These are phyloP conservation scores for Euphydryas editha DNA, from an alignment of 2,888 invertebrate species.

Conservation along the genomic window DNA sequence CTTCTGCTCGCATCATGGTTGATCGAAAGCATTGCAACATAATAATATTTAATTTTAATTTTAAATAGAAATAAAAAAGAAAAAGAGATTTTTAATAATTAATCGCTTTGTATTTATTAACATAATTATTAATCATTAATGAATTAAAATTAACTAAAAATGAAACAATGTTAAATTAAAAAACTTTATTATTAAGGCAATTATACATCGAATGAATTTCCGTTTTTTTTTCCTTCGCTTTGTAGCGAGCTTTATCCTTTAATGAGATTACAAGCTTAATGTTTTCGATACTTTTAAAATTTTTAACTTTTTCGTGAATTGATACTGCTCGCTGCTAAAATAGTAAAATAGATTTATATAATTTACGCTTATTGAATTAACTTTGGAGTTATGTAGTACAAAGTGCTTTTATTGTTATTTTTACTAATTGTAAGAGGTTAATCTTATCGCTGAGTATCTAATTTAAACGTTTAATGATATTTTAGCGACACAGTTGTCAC, in stretches of 20 bases:
- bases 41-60: too few relatives aligned
- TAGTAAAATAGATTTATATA: not conserved
- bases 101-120: too few relatives aligned
- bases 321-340: slow-evolving; percentile 5
- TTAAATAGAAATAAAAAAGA: too few relatives aligned
- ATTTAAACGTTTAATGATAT: slow-evolving; percentile 11
- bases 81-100: too few relatives aligned
- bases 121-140: too few relatives aligned
- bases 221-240: slow-evolving; percentile 29
- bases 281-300: not conserved
- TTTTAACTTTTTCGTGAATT: not conserved
- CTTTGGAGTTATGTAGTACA: not conserved
- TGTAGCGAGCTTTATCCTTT: slow-evolving; percentile 23
- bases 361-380: not conserved
- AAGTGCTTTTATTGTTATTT: slow-evolving; percentile 3
- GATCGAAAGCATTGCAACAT: too few relatives aligned
- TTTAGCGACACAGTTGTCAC: slow-evolving; percentile 10
- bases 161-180: not conserved
- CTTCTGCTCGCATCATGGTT: too few relatives aligned
- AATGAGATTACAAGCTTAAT: not conserved
- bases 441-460: not conserved
- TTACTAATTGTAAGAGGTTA: not conserved
- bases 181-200: not conserved
- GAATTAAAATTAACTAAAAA: not conserved
- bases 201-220: slow-evolving; percentile 42